Evolutionary conservation across 2,113 vertebrate genomes (phyloP), one percentile per base, ranked within the genome.

Genomic region (Lagopus leucura): DNA sequence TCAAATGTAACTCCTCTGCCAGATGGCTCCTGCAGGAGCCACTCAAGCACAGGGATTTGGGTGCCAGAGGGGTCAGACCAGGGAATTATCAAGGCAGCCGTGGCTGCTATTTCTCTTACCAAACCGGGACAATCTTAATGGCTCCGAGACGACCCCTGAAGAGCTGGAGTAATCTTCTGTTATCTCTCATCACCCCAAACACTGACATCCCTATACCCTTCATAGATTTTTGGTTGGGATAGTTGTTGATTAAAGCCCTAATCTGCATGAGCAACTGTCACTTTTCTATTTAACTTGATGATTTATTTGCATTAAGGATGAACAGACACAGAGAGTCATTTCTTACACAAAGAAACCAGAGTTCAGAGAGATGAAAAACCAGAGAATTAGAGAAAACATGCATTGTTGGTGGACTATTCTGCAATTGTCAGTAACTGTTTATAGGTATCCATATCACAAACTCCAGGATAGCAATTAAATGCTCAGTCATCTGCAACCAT

Each of bases 41-140:
- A 6, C 67, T 73, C 42, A 73, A 30, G 42, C 36, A 42, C 18
- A 47, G 43, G 58, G 30, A 64, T 72, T 8, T 81, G 9, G 8
- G 17, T 55, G 34, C 25, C 0, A n/a, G 0, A 52, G 38, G 3
- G n/a, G 27, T 15, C 3, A 3, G 38, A 64, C 70, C 1, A 40
- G 17, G 65, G 38, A 54, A 78, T 48, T 11, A 40, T 22, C 42
- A 52, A 22, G 13, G 19, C 27, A 38, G 38, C 3, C 48, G n/a
- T 10, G 20, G 60, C 14, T 88, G 60, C 55, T 81, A 27, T 54
- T 77, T 90, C n/a, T 73, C 36, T 42, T 69, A 45, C 55, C 58
- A 16, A 82, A 69, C 13, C 24, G 54, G 80, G 60, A 69, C 30
- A 30, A 27, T 69, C 18, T 5, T 48, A 55, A 32, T 40, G 81